Base-by-base conservation (phyloP, 2,797 vertebrate species). In the Eleutherodactylus coqui region DNA sequence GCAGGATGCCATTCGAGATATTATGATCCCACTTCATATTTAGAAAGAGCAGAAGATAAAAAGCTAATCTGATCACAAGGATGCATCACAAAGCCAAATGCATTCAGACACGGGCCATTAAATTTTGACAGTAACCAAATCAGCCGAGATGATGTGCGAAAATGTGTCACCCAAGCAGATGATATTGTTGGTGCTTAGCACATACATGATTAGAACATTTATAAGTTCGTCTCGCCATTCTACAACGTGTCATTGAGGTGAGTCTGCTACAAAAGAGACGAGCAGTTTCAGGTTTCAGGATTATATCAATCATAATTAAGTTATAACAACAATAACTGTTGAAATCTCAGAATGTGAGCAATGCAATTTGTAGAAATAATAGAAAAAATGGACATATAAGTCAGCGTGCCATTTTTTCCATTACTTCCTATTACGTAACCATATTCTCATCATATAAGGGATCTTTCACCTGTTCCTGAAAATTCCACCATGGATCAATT, bases 131-230 rank as follows among this genome's bases (percentile, higher is more conserved):
- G 85, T 86, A 86, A 83, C 55, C 34, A 24, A 45, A 82, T 58
- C 79, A 38, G 32, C 24, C 3, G 55, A 82, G 85, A 82, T 70
- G 73, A 82, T 69, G 79, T 47, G 72, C 19, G 75, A 77, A 82
- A 82, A 77, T 77, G 60, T 82, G 58, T 77, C 58, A 69, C 85
- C 53, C 70, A 51, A 51, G 45, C 70, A n/a, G 45, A 53, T 82
- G 51, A 64, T 67, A 69, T 58, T 69, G 72, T 17, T 10, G 29
- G 72, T 17, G 72, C 43, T 86, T 86, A 82, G 41, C 72, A 77
- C 79, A 21, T 82, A 51, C 60, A 70, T 69, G 79, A 82, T 86
- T 82, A 82, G 85, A 67, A 76, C 85, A 51, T 86, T 82, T 86
- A 86, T 77, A 83, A 77, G 78, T 82, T 82, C 60, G 70, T 45